Evolutionary conservation across 2,888 invertebrate genomes (phyloP).

Genomic region (Agrilus cyanescens): DNA sequence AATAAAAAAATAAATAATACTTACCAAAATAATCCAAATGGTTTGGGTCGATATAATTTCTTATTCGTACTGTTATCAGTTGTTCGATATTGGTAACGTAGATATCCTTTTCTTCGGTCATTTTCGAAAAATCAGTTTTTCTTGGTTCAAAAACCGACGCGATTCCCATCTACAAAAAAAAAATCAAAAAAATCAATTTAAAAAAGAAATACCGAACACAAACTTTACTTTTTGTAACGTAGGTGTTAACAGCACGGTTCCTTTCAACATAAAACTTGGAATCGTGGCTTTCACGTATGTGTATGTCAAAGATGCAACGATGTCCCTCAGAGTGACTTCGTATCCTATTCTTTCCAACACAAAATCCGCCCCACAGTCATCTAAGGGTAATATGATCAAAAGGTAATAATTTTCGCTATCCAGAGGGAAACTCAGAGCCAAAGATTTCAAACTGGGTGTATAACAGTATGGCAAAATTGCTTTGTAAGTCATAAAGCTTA

Average conservation of each 20-base stretch:
- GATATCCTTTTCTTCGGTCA: slow-evolving; percentile 65
- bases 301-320: slow-evolving; percentile 55
- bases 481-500: slow-evolving; percentile 64
- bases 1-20: slow-evolving; percentile 19
- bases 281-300: slow-evolving; percentile 65
- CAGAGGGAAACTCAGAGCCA: slow-evolving; percentile 63
- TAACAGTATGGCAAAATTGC: slow-evolving; percentile 65
- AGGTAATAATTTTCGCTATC: slow-evolving; percentile 72
- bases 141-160: slow-evolving; percentile 70
- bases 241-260: slow-evolving; percentile 68
- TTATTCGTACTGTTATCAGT: slow-evolving; percentile 69
- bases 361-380: slow-evolving; percentile 45
- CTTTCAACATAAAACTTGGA: slow-evolving; percentile 69
- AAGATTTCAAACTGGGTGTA: slow-evolving; percentile 57
- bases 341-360: slow-evolving; percentile 53
- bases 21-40: slow-evolving; percentile 35
- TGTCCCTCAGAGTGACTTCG: slow-evolving; percentile 49
- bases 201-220: background rate
- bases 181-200: background rate
- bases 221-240: slow-evolving; percentile 70
- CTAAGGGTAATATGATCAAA: slow-evolving; percentile 57
- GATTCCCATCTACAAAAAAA: slow-evolving; percentile 54
- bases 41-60: slow-evolving; percentile 56
- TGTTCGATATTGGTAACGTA: slow-evolving; percentile 78
- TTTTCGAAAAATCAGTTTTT: slow-evolving; percentile 63